Base-by-base conservation (phyloP, 2,113 vertebrate genomes). In the Pandion haliaetus region DNA sequence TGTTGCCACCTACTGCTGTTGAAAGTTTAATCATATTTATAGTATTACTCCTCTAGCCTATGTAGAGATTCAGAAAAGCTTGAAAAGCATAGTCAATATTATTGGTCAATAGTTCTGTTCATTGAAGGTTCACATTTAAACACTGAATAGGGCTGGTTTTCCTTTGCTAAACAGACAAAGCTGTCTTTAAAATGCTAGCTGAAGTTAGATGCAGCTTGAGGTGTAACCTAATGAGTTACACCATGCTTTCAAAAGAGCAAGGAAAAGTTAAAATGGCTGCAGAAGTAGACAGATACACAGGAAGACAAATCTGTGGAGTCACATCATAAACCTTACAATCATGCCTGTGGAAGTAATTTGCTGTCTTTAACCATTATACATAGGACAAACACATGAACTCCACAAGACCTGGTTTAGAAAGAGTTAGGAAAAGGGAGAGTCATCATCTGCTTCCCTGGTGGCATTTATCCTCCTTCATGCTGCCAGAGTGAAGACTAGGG, bases 281-380 rank as follows among this genome's bases (percentile, higher is more conserved):
- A 82, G 61, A 92, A 87, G 23, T 12, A 74, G 28, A 84, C 77
- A 62, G 38, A 49, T 52, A 40, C 36, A 47, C 49, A 42, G 20
- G 80, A 85, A n/a, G 70, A 69, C 71, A 87, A 82, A 90, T 93
- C 50, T 9, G 15, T 52, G 47, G 82, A 95, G 66, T 90, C 74
- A 79, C 66, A 13, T 88, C 86, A 69, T 93, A 90, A 95, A 87
- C 34, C 42, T 80, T 96, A 77, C 50, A 96, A 90, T 85, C 31
- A 26, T 13, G 36, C 49, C 88, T 91, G 47, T 83, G 81, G 96
- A 98, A 96, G 86, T 54, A 70, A 58, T 95, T 89, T 91, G 34
- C 66, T 93, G 71, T 95, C 67, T 91, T 84, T 76, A 94, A 47
- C 23, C 21, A 2, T 54, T 17, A 54, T 45, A 38, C 44, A 36